These are phyloP conservation scores for Misgurnus anguillicaudatus DNA, from an alignment of 2,113 vertebrate genomes.

Conservation along the genomic window DNA sequence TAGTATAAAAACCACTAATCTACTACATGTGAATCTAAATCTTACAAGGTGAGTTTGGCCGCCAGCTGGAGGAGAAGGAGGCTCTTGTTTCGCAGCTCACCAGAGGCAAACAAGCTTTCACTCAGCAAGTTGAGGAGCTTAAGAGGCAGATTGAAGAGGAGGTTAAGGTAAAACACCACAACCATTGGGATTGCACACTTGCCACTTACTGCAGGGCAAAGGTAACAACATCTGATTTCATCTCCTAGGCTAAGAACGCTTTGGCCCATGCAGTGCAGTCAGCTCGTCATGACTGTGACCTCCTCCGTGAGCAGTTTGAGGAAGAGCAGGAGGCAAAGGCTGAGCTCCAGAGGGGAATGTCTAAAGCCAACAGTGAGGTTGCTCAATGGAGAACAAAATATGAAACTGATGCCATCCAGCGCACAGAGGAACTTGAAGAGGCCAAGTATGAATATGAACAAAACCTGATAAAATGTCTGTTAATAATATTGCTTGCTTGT, in stretches of 20 bases:
- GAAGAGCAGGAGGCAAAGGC: slow-evolving; percentile 73
- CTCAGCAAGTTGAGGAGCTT: not conserved
- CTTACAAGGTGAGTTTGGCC: slow-evolving; percentile 25
- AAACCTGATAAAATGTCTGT: no score
- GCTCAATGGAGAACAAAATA: slow-evolving; percentile 77
- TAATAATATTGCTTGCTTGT: no score
- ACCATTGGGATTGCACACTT: not conserved
- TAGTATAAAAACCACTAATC: not conserved
- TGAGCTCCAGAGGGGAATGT: slow-evolving; percentile 71
- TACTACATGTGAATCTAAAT: slow-evolving; percentile 47
- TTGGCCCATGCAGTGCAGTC: slow-evolving; percentile 35
- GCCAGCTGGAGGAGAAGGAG: not conserved
- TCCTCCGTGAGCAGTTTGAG: slow-evolving; percentile 73
- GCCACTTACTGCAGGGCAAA: not conserved
- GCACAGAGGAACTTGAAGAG: slow-evolving; percentile 73
- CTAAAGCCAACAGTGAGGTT: slow-evolving; percentile 75
- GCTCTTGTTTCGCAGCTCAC: not conserved
- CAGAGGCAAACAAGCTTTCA: slow-evolving; percentile 1
- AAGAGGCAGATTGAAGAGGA: slow-evolving; percentile 67
- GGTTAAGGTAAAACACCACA: slow-evolving; percentile 56
- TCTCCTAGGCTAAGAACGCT: slow-evolving; percentile 57
- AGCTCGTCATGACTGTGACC: slow-evolving; percentile 71
- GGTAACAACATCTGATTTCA: slow-evolving; percentile 64
- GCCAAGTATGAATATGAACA: slow-evolving; percentile 55
- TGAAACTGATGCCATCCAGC: slow-evolving; percentile 74